Evolutionary conservation across 2,113 vertebrate species (phyloP).

Genomic region (Erythrocebus patas): DNA sequence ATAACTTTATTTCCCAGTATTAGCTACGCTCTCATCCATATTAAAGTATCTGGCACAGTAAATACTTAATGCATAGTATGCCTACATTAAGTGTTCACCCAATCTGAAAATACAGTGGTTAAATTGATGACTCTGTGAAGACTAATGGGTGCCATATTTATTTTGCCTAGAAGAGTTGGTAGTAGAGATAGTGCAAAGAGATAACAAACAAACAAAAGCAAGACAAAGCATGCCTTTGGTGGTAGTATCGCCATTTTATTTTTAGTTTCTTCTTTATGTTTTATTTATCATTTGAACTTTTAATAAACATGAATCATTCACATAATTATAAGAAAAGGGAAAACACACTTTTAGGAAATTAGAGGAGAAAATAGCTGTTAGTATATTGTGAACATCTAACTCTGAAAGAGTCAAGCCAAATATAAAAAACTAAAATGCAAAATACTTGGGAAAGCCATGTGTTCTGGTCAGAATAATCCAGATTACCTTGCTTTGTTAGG

Average conservation of each 20-base stretch:
- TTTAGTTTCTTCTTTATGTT: not conserved
- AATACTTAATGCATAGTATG: not conserved
- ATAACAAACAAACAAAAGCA: not conserved
- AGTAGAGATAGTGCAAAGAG: not conserved
- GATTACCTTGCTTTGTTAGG: not conserved
- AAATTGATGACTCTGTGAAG: not conserved
- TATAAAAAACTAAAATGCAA: not conserved
- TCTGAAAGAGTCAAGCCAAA: not conserved
- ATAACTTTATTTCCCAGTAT: not conserved
- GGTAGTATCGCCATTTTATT: not conserved
- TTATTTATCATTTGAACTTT: slow-evolving; percentile 27
- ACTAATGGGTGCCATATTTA: not conserved
- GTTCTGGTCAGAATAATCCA: not conserved
- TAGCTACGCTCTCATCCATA: not conserved
- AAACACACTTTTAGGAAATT: not conserved
- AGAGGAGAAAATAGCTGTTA: not conserved
- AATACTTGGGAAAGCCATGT: not conserved
- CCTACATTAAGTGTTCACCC: not conserved
- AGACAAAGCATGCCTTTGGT: not conserved
- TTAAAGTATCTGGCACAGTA: not conserved
- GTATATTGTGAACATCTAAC: not conserved
- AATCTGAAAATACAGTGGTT: not conserved
- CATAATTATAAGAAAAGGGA: not conserved
- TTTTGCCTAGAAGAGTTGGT: not conserved
- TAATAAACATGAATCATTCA: not conserved